A percentile compares a stretch with the other conserved stretches of the same genome.
Evolutionary conservation across 2,797 vertebrate species (phyloP).

Genomic region (Amniataba percoides): DNA sequence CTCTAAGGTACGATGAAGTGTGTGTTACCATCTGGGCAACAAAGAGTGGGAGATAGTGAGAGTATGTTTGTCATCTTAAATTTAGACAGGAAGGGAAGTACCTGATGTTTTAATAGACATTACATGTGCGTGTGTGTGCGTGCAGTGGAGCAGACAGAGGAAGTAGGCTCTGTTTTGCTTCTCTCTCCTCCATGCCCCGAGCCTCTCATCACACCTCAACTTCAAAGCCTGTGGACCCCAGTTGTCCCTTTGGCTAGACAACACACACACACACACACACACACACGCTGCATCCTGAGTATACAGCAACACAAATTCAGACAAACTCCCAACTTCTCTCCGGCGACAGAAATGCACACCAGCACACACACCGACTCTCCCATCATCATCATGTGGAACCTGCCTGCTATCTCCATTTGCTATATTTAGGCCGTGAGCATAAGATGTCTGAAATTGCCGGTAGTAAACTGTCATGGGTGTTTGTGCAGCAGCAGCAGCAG

Average conservation of each 20-base stretch:
- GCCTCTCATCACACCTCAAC: constrained; percentile 81
- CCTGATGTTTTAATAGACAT: constrained; percentile 50
- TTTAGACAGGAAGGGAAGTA: constrained; percentile 43
- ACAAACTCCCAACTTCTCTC: constrained; percentile 64
- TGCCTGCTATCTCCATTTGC: constrained; percentile 82
- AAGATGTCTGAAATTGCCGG: constrained; percentile 83
- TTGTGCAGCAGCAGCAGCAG: constrained; percentile 71
- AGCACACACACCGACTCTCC: constrained; percentile 37
- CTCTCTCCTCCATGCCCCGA: constrained; percentile 68
- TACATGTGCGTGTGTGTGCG: constrained; percentile 26
- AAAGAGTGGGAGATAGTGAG: constrained; percentile 21
- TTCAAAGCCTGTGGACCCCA: constrained; percentile 83
- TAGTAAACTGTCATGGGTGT: constrained; percentile 84
- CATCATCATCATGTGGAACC: constrained; percentile 72
- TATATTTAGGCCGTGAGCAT: constrained; percentile 83
- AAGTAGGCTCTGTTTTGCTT: constrained; percentile 66
- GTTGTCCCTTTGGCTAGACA: constrained; percentile 73
- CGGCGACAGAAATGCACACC: constrained; percentile 11
- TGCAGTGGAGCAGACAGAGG: constrained; percentile 39
- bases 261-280: constrained; percentile 48
- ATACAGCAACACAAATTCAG: constrained; percentile 57
- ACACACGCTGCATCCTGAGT: constrained; percentile 24
- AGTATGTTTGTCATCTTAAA: constrained; percentile 33
- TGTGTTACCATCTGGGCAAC: constrained; percentile 27
- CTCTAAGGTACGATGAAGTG: constrained; percentile 44